These are phyloP conservation scores for Lasaia peninsularis DNA, from an alignment of 1,140 invertebrate species.

Conservation along the genomic window DNA sequence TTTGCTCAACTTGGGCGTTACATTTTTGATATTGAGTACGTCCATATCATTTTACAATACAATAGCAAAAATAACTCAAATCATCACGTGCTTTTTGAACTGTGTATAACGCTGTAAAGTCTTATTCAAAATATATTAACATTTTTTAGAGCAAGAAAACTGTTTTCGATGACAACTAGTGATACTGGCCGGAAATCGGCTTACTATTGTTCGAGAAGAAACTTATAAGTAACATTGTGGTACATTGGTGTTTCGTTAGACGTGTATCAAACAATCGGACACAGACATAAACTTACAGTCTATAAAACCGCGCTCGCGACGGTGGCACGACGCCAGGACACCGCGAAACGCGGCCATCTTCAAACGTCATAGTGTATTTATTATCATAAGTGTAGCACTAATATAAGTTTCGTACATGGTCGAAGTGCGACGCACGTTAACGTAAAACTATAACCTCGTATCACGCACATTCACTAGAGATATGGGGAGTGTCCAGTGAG, in stretches of 20 bases:
- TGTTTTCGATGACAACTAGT: constrained; percentile 31
- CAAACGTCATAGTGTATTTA: constrained; percentile 60
- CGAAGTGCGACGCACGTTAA: constrained; percentile 62
- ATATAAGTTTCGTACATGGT: constrained; percentile 64
- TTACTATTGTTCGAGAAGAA: constrained; percentile 48
- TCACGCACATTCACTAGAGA: constrained; percentile 71
- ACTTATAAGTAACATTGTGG: constrained; percentile 48
- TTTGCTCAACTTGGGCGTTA: no score
- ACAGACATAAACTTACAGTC: constrained; percentile 67
- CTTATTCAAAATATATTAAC: constrained; percentile 52
- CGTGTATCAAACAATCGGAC: constrained; percentile 56
- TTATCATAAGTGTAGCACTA: constrained; percentile 75
- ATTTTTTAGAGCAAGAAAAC: constrained; percentile 36
- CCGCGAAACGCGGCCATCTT: constrained; percentile 47
- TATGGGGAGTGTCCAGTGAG: constrained; percentile 59
- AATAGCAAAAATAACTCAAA: constrained; percentile 58
- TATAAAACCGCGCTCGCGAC: constrained; percentile 46
- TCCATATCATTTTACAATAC: constrained; percentile 32
- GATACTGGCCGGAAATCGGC: constrained; percentile 60
- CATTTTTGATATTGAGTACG: not conserved
- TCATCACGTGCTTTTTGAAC: constrained; percentile 32
- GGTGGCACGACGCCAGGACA: constrained; percentile 28
- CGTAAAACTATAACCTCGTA: constrained; percentile 75
- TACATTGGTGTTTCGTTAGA: constrained; percentile 65
- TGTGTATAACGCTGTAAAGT: constrained; percentile 48